phyloP scores from a whole-genome alignment of 23 tunicate species.

The Phallusia fumigata region DNA sequence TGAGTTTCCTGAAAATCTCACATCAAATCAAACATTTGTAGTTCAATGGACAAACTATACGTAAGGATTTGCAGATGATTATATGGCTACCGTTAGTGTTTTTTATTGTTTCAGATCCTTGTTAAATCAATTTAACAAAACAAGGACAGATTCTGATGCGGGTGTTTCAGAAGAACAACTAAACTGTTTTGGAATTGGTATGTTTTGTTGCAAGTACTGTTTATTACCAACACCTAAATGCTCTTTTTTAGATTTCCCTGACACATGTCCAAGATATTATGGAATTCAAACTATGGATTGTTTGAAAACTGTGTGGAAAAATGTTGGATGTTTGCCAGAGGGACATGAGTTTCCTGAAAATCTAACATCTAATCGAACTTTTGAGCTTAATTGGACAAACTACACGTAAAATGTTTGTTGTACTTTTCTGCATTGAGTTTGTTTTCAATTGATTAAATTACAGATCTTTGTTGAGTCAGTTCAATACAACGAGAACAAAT shows the following conservation, averaged over 20 bases:
- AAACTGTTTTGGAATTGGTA: slow-evolving; percentile 32
- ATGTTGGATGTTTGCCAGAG: neutral
- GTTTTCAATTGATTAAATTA: neutral
- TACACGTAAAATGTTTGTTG: too few relatives aligned
- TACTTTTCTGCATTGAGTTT: too few relatives aligned
- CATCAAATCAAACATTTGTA: neutral
- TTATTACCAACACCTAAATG: too few relatives aligned
- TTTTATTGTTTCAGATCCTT: slow-evolving; percentile 11
- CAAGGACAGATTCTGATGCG: neutral
- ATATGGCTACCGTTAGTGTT: neutral
- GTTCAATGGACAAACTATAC: neutral
- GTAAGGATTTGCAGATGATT: too few relatives aligned
- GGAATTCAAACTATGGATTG: neutral
- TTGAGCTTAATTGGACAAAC: too few relatives aligned
- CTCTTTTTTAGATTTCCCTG: neutral
- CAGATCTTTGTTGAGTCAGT: neutral
- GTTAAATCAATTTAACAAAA: slow-evolving; percentile 12
- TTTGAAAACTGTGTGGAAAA: neutral
- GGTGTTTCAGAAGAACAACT: neutral
- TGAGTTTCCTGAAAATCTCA: slow-evolving; percentile 20
- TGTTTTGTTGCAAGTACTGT: too few relatives aligned
- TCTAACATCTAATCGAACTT: too few relatives aligned
- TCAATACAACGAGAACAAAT: neutral
- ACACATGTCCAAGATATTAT: neutral
- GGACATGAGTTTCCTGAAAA: neutral